A percentile compares a stretch with the other conserved stretches of the same genome.
These are phyloP conservation scores for Sciaenops ocellatus DNA, from an alignment of 2,797 vertebrate species.

Conservation along the genomic window DNA sequence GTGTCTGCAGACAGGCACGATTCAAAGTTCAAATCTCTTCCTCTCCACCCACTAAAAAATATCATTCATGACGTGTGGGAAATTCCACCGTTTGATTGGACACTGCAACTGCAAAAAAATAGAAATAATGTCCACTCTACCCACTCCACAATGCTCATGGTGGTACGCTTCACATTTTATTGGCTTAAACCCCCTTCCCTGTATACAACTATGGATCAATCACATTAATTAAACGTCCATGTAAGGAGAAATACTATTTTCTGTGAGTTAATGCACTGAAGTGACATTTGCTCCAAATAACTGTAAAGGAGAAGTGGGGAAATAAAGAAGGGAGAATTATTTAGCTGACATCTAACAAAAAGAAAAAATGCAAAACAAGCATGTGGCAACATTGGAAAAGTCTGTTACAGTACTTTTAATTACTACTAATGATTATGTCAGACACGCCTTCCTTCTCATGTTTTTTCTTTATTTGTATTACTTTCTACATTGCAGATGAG, in stretches of 20 bases:
- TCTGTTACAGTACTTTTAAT: not conserved
- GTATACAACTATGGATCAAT: too few relatives aligned
- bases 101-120: not conserved
- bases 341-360: not conserved
- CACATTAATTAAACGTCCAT: too few relatives aligned
- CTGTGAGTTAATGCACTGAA: not conserved
- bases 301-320: not conserved
- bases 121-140: too few relatives aligned
- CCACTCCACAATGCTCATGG: too few relatives aligned
- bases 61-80: conserved; percentile 36
- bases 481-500: too few relatives aligned
- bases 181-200: not conserved
- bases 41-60: conserved; percentile 47
- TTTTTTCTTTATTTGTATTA: too few relatives aligned
- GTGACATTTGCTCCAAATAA: not conserved
- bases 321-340: not conserved
- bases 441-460: too few relatives aligned
- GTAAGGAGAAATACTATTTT: not conserved
- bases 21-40: conserved; percentile 71
- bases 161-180: too few relatives aligned
- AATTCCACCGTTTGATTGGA: conserved; percentile 59
- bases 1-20: not conserved
- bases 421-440: not conserved
- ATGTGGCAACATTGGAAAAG: not conserved
- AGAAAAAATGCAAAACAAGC: not conserved